A percentile compares a stretch with the other conserved stretches of the same genome.
Conservation (phyloP, 2,797 vertebrate genomes). For the Intellagama lesueurii region DNA sequence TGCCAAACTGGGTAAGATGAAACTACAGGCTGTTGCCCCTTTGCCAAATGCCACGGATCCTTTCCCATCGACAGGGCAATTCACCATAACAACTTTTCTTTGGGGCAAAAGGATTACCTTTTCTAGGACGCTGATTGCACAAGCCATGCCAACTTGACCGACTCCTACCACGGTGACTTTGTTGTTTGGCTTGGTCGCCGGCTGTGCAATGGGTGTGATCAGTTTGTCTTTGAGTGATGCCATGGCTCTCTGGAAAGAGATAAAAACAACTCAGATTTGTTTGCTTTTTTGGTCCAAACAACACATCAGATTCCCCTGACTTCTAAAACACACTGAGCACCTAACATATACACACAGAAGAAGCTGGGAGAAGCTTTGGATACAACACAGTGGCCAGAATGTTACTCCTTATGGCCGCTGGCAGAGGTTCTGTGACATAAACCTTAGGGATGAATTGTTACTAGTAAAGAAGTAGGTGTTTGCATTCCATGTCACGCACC, state of each 20-base stretch:
- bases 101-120: slow-evolving; percentile 78
- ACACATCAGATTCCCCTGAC: neutral
- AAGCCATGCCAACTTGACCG: slow-evolving; percentile 96
- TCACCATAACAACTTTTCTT: no score
- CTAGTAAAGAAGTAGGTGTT: no score
- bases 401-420: no score
- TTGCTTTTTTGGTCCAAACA: neutral
- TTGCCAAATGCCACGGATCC: neutral
- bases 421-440: no score
- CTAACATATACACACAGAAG: neutral
- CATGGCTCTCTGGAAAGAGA: slow-evolving; percentile 79
- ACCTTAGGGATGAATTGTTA: no score
- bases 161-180: slow-evolving; percentile 95
- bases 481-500: no score
- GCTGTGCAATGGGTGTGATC: slow-evolving; percentile 79
- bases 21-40: no score
- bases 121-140: slow-evolving; percentile 90
- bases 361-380: neutral
- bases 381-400: no score
- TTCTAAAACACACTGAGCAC: neutral
- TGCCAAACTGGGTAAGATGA: no score
- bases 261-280: neutral
- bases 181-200: slow-evolving; percentile 79
- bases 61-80: neutral
- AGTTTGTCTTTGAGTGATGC: slow-evolving; percentile 90